Percentiles rank a stretch among this genome's conserved stretches.
These are phyloP conservation scores for Terebella lapidaria DNA, from an alignment of 2,888 invertebrate genomes.

Conservation along the genomic window DNA sequence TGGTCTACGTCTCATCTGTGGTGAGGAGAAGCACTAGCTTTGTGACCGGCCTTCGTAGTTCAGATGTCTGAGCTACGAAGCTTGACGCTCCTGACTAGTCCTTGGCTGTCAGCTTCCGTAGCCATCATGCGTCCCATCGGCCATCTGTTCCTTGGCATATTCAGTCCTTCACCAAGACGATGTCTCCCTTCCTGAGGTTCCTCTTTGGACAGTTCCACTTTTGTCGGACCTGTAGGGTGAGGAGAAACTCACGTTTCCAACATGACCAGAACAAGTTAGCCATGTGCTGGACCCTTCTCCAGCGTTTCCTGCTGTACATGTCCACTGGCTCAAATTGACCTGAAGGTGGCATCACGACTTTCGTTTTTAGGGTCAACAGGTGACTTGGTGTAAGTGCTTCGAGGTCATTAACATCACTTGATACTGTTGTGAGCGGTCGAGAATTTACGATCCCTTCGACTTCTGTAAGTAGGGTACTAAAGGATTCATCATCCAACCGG, in stretches of 20 bases:
- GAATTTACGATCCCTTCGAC: neutral
- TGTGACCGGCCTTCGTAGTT: too few relatives aligned
- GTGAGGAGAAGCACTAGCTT: too few relatives aligned
- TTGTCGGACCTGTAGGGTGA: constrained; percentile 14
- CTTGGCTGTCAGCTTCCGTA: too few relatives aligned
- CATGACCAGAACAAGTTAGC: constrained; percentile 27
- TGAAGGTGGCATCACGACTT: constrained; percentile 19
- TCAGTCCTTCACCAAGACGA: constrained; percentile 4
- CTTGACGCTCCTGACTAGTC: too few relatives aligned
- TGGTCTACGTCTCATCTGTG: too few relatives aligned
- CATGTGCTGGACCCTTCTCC: constrained; percentile 24
- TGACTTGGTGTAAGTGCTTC: constrained; percentile 19
- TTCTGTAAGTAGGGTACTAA: neutral
- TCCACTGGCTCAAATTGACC: constrained; percentile 23
- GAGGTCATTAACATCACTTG: neutral
- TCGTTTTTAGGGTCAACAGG: constrained; percentile 14
- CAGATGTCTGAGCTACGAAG: too few relatives aligned
- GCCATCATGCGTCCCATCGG: too few relatives aligned
- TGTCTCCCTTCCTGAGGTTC: constrained; percentile 3
- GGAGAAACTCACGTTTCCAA: constrained; percentile 25
- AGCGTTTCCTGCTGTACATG: constrained; percentile 21
- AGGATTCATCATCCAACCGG: neutral
- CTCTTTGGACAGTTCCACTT: constrained; percentile 17
- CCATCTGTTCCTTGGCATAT: too few relatives aligned
- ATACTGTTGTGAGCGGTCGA: neutral